Conservation (phyloP, 1,140 invertebrate genomes). For the Probaryconus sp. region DNA sequence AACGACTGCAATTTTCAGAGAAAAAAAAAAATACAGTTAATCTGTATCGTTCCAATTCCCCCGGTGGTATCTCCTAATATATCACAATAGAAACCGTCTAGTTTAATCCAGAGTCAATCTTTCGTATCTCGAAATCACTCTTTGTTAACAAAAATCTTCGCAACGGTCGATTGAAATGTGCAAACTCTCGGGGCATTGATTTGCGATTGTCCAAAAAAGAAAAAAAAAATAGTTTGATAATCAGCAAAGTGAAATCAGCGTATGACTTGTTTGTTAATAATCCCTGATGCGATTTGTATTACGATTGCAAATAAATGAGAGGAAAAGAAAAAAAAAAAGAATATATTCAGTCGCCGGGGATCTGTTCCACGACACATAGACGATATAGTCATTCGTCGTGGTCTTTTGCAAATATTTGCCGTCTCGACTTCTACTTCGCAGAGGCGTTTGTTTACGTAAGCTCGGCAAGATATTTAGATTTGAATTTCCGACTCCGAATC, state of each 20-base stretch:
- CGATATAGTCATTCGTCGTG: constrained; percentile 62
- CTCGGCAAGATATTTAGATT: constrained; percentile 68
- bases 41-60: no score
- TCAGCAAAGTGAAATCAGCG: not conserved
- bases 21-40: no score
- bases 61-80: no score
- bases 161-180: no score
- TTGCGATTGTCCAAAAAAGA: not conserved
- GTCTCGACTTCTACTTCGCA: constrained; percentile 52
- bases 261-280: constrained; percentile 23
- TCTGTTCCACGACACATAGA: constrained; percentile 50
- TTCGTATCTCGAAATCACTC: no score
- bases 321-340: no score
- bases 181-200: no score
- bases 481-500: constrained; percentile 60
- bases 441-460: constrained; percentile 67
- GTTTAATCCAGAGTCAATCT: no score
- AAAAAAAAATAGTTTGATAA: no score
- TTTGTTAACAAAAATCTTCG: no score
- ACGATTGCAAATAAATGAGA: constrained; percentile 68
- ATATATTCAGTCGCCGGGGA: constrained; percentile 58
- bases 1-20: no score
- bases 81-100: no score
- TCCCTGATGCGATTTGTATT: constrained; percentile 56
- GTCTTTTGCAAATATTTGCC: constrained; percentile 72